A percentile compares a stretch with the other conserved stretches of the same genome.
Conservation (phyloP, 2,113 vertebrate genomes). For the Diadophis punctatus region DNA sequence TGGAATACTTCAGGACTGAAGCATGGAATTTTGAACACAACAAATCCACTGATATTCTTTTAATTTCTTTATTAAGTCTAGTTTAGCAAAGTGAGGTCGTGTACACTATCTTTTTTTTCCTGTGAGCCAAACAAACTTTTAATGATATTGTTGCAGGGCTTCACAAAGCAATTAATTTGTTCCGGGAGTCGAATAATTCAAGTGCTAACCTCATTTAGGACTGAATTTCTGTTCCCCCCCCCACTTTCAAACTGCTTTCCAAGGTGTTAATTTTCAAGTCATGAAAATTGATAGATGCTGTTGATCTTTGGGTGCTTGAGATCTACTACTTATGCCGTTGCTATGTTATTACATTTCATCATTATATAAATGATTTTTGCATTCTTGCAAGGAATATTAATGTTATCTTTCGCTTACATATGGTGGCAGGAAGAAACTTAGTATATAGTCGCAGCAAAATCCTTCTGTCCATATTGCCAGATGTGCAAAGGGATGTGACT, state of each 20-base stretch:
- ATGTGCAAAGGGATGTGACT: not conserved
- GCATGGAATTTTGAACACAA: not conserved
- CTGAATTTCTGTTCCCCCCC: not conserved
- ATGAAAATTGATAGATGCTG: not conserved
- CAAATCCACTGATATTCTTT: not conserved
- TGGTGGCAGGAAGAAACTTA: not conserved
- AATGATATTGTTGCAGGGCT: slow-evolving; percentile 12
- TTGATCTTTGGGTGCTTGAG: slow-evolving; percentile 1
- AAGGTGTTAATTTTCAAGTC: slow-evolving; percentile 10
- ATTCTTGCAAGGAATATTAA: slow-evolving; percentile 1
- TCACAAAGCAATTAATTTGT: not conserved
- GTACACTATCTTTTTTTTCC: fast-evolving
- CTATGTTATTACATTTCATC: slow-evolving; percentile 1
- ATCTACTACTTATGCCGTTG: not conserved
- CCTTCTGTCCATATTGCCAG: not conserved
- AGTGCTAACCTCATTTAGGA: slow-evolving; percentile 1
- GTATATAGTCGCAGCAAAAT: not conserved
- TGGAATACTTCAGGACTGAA: not conserved
- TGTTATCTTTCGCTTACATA: not conserved
- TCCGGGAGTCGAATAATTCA: not conserved
- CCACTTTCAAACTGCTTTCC: not conserved
- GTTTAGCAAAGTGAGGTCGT: not conserved
- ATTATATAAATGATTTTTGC: not conserved
- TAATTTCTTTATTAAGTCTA: not conserved
- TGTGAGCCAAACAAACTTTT: not conserved